phyloP scores from a whole-genome alignment of 2,113 vertebrate species.

The Corythaixoides concolor region DNA sequence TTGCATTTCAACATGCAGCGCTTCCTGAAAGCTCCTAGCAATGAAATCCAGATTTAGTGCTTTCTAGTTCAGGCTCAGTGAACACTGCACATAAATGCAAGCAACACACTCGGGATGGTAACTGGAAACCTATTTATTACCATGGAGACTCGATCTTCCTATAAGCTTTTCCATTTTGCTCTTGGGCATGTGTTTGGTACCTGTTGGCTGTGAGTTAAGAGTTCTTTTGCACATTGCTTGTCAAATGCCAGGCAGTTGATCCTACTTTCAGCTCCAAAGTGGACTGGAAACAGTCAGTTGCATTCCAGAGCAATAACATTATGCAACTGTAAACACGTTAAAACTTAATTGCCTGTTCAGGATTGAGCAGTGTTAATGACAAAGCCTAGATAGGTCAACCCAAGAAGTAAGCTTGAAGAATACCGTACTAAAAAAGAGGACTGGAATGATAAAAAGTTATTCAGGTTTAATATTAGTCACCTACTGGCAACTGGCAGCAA shows the following conservation, averaged over 20 bases:
- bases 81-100: neutral
- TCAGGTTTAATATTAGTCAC: neutral
- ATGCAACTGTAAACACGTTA: constrained; percentile 34
- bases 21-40: neutral
- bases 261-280: neutral
- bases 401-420: neutral
- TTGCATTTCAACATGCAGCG: neutral
- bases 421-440: neutral
- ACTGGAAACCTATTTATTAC: neutral
- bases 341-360: constrained; percentile 45
- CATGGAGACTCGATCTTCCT: neutral
- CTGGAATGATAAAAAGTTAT: neutral
- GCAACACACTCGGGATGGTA: neutral
- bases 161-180: neutral
- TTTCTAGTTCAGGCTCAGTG: neutral
- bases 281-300: neutral
- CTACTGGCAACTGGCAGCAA: neutral
- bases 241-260: neutral
- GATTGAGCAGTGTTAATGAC: neutral
- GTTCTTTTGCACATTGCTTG: neutral
- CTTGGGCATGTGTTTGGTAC: neutral
- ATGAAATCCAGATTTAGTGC: neutral
- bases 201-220: neutral
- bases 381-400: neutral
- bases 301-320: constrained; percentile 43